A percentile compares a stretch with the other conserved stretches of the same genome.
Conservation (phyloP, 2,797 vertebrate genomes). For the Tokudaia tokunoshimensis region DNA sequence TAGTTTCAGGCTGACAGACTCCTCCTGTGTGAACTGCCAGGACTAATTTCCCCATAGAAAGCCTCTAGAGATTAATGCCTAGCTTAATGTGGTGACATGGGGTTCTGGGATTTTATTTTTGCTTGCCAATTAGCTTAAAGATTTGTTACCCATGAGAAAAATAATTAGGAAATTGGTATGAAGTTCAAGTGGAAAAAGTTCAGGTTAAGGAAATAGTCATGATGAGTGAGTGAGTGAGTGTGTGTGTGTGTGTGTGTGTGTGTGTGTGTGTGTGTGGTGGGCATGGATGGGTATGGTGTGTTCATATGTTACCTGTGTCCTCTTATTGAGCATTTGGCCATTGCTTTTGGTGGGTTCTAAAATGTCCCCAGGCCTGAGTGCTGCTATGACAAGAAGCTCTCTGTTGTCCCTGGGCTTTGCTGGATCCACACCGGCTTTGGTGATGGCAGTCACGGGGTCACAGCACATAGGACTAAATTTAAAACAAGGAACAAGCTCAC, state of each 20-base stretch:
- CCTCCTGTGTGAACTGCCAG: background rate
- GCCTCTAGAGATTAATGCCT: background rate
- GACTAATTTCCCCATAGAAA: background rate
- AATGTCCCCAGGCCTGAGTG: background rate
- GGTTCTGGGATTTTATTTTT: background rate
- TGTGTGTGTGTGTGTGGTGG: background rate
- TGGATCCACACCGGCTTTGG: accelerated
- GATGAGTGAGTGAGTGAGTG: background rate
- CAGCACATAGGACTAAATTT: background rate
- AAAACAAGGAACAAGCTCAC: accelerated
- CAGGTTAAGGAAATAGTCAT: background rate
- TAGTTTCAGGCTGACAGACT: background rate
- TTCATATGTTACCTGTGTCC: background rate
- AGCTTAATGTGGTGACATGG: background rate
- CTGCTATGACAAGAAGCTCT: background rate
- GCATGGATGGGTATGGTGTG: no score
- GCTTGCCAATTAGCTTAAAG: conserved; percentile 7
- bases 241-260: background rate
- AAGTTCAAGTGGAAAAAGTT: background rate
- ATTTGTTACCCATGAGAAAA: conserved; percentile 42
- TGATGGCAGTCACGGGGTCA: background rate
- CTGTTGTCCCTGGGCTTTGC: background rate
- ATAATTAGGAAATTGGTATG: background rate
- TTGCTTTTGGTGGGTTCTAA: conserved; percentile 26
- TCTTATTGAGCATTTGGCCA: background rate